A percentile compares a stretch with the other conserved stretches of the same genome.
Evolutionary conservation across 2,113 vertebrate genomes (phyloP).

Genomic region (Actenoides hombroni): DNA sequence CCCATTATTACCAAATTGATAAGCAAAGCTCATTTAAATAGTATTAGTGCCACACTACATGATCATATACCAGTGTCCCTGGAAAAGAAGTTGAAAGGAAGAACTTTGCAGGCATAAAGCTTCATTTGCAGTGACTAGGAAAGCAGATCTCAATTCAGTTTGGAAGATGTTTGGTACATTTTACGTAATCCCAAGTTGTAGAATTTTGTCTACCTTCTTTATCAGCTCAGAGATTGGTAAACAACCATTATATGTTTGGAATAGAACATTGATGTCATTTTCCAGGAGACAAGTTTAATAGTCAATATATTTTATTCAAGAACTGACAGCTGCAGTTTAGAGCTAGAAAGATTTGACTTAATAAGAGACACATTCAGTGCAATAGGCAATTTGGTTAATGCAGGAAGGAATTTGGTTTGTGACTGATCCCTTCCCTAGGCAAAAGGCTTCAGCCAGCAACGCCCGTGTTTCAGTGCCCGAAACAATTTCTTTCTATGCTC

Average conservation of each 20-base stretch:
- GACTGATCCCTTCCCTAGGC: background rate
- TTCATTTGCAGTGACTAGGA: background rate
- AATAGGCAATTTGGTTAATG: conserved; percentile 27
- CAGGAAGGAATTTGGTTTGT: conserved; percentile 14
- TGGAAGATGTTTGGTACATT: background rate
- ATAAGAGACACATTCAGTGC: background rate
- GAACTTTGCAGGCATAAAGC: background rate
- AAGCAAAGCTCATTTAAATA: background rate
- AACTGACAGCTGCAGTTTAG: conserved; percentile 44
- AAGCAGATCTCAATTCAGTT: background rate
- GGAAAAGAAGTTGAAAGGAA: background rate
- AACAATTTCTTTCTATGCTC: background rate
- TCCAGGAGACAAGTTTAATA: conserved; percentile 33
- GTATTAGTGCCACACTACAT: background rate
- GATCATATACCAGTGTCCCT: background rate
- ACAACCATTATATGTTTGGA: background rate
- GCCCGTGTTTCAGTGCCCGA: background rate
- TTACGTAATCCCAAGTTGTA: background rate
- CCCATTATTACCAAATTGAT: background rate
- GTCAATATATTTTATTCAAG: conserved; percentile 34
- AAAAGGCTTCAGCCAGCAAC: background rate
- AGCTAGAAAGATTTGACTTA: conserved; percentile 28
- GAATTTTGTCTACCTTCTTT: background rate
- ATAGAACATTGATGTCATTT: conserved; percentile 46
- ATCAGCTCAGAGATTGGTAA: background rate